Percentiles rank a stretch among this genome's conserved stretches.
phyloP scores from a whole-genome alignment of 2,888 invertebrate genomes.

The Bombylius discolor region DNA sequence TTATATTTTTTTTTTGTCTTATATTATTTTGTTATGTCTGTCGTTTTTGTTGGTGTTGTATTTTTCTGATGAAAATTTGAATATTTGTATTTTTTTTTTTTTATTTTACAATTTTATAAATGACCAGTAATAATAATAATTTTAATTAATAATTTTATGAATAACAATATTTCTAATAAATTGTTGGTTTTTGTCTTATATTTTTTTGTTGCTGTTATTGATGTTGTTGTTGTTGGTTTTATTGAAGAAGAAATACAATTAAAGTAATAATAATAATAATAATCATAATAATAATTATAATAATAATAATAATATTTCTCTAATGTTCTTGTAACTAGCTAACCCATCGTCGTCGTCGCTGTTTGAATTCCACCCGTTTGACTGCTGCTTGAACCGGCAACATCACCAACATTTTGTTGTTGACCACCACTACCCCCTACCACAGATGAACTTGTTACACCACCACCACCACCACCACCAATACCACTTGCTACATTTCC shows the following conservation, averaged over 20 bases:
- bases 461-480: slow-evolving; percentile 14
- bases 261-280: neutral
- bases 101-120: too few relatives aligned
- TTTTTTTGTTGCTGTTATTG: too few relatives aligned
- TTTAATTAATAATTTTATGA: too few relatives aligned
- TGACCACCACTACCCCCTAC: slow-evolving; percentile 8
- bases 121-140: too few relatives aligned
- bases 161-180: too few relatives aligned
- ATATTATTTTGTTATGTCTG: too few relatives aligned
- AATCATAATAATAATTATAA: neutral
- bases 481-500: slow-evolving; percentile 11
- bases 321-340: slow-evolving; percentile 19
- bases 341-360: slow-evolving; percentile 32
- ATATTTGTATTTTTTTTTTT: too few relatives aligned
- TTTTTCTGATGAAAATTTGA: too few relatives aligned
- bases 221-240: too few relatives aligned
- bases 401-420: slow-evolving; percentile 12
- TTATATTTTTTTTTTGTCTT: too few relatives aligned
- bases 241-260: neutral
- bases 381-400: slow-evolving; percentile 17
- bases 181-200: too few relatives aligned
- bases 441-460: slow-evolving; percentile 13
- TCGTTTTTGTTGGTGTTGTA: too few relatives aligned
- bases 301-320: slow-evolving; percentile 2
- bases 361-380: slow-evolving; percentile 13